phyloP scores from a whole-genome alignment of 2,797 vertebrate genomes.

The Gorsachius magnificus region DNA sequence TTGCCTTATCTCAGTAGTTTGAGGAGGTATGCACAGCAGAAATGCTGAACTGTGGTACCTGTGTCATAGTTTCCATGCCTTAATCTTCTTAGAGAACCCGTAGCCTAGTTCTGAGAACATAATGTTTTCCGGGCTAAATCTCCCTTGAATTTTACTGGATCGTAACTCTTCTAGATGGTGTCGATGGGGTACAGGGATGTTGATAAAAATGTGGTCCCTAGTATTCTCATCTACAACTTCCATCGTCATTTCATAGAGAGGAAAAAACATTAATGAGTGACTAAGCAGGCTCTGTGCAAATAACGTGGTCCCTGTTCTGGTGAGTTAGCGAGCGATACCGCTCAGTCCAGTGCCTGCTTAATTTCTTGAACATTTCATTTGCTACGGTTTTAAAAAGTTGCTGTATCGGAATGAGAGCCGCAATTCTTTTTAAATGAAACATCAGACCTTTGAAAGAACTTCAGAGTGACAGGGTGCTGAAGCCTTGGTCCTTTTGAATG shows the following conservation, averaged over 20 bases:
- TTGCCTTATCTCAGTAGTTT: neutral
- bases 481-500: accelerated
- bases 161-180: accelerated
- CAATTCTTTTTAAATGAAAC: accelerated
- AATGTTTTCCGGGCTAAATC: accelerated
- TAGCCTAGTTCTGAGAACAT: neutral
- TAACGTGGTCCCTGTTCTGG: neutral
- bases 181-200: neutral
- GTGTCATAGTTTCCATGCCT: neutral
- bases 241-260: neutral
- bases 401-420: accelerated
- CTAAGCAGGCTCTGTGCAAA: neutral
- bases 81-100: neutral
- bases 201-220: accelerated
- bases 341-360: accelerated
- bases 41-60: neutral
- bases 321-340: accelerated
- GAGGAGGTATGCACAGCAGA: neutral
- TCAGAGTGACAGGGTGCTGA: accelerated
- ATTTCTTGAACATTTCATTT: neutral
- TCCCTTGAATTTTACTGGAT: neutral
- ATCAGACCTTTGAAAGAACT: accelerated
- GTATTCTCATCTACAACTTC: neutral
- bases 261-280: neutral
- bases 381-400: accelerated